Percentiles rank a stretch among this genome's conserved stretches.
phyloP scores from a whole-genome alignment of 2,797 vertebrate genomes.

The Pitangus sulphuratus region DNA sequence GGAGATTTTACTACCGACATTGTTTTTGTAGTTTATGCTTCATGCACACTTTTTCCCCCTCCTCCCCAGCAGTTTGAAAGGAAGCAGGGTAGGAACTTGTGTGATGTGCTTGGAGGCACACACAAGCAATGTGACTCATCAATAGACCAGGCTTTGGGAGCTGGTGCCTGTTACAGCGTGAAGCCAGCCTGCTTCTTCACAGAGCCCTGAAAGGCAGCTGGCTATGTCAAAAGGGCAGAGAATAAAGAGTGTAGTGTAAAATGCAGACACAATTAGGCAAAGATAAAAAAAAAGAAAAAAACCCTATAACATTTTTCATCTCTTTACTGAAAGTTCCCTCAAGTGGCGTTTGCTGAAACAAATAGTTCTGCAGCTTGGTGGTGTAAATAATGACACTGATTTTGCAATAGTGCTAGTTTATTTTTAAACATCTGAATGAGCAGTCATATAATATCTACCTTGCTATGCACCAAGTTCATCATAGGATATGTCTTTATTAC shows the following conservation, averaged over 20 bases:
- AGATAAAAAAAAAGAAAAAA: slow-evolving; percentile 56
- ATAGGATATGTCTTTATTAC: not conserved
- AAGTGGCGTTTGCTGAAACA: slow-evolving; percentile 27
- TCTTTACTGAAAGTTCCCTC: slow-evolving; percentile 31
- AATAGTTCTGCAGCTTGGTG: slow-evolving; percentile 16
- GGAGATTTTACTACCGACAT: not conserved
- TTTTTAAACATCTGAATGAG: slow-evolving; percentile 25
- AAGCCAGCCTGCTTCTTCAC: slow-evolving; percentile 74
- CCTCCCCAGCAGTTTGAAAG: not conserved
- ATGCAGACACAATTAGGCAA: slow-evolving; percentile 71
- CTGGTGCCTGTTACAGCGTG: slow-evolving; percentile 82
- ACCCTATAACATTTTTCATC: slow-evolving; percentile 53
- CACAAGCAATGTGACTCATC: slow-evolving; percentile 72
- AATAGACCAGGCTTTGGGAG: slow-evolving; percentile 71
- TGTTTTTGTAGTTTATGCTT: not conserved
- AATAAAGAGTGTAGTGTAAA: slow-evolving; percentile 80
- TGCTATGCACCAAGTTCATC: not conserved
- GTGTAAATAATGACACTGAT: slow-evolving; percentile 5
- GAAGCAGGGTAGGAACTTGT: slow-evolving; percentile 20
- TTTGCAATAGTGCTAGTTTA: slow-evolving; percentile 13
- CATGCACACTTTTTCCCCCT: not conserved
- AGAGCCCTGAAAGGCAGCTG: slow-evolving; percentile 79
- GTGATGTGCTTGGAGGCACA: slow-evolving; percentile 46
- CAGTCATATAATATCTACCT: not conserved
- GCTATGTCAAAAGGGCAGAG: slow-evolving; percentile 79